phyloP scores from a whole-genome alignment of 2,113 vertebrate species.

The Leuciscus idus region DNA sequence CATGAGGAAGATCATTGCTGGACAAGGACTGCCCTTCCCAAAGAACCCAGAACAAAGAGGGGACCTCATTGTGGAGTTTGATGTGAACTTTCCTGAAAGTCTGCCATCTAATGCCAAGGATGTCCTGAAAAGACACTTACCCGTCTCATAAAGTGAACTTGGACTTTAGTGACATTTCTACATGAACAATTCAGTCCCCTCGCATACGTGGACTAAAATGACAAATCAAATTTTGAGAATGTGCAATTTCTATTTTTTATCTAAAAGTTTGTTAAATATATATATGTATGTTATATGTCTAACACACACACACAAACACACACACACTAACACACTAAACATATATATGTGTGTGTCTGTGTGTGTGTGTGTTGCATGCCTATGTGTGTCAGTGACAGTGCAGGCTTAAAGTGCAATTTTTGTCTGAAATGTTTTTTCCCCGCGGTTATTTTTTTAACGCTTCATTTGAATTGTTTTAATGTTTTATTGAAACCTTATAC shows the following conservation, averaged over 20 bases:
- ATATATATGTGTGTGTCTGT: slow-evolving; percentile 50
- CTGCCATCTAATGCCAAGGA: slow-evolving; percentile 93
- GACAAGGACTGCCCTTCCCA: slow-evolving; percentile 93
- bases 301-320: not conserved
- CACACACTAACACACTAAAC: not conserved
- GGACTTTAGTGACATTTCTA: slow-evolving; percentile 40
- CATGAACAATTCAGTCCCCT: slow-evolving; percentile 11
- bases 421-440: slow-evolving; percentile 51
- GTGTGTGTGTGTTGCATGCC: slow-evolving; percentile 71
- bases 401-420: slow-evolving; percentile 60
- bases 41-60: slow-evolving; percentile 95
- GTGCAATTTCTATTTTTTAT: slow-evolving; percentile 78
- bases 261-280: slow-evolving; percentile 49
- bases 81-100: slow-evolving; percentile 92
- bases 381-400: slow-evolving; percentile 61
- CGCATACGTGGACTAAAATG: slow-evolving; percentile 43
- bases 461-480: slow-evolving; percentile 12
- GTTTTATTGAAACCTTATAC: not conserved
- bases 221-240: slow-evolving; percentile 66
- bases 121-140: slow-evolving; percentile 94
- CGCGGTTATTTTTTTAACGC: slow-evolving; percentile 50
- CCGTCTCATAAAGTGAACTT: slow-evolving; percentile 82
- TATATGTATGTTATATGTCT: slow-evolving; percentile 7
- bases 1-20: slow-evolving; percentile 92
- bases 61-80: slow-evolving; percentile 97